Evolutionary conservation across 2,888 invertebrate genomes (phyloP).

Genomic region (Leucozona laternaria): DNA sequence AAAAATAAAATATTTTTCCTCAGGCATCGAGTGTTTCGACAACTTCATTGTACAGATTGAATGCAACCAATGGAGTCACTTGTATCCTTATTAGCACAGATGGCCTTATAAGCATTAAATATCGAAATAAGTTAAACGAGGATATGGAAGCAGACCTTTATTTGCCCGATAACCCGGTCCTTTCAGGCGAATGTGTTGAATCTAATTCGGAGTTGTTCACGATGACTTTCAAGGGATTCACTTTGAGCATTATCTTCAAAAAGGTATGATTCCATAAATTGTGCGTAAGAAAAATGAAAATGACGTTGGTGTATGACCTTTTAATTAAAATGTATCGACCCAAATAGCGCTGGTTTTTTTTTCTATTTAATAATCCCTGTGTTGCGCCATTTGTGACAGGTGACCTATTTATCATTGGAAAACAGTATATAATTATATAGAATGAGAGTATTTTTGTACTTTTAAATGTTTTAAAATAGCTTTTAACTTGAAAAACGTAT

Average conservation of each 20-base stretch:
- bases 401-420: constrained; percentile 35
- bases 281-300: background rate
- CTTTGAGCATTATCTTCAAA: constrained; percentile 90
- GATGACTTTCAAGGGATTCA: constrained; percentile 90
- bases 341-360: constrained; percentile 11
- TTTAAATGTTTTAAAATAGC: constrained; percentile 16
- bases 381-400: constrained; percentile 33
- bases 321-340: constrained; percentile 33
- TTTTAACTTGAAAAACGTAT: background rate
- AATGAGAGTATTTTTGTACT: constrained; percentile 6
- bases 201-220: constrained; percentile 90
- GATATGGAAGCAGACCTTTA: constrained; percentile 88
- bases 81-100: constrained; percentile 90
- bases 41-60: constrained; percentile 88
- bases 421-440: background rate
- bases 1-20: background rate
- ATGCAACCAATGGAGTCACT: constrained; percentile 89
- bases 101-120: constrained; percentile 89
- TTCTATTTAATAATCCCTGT: constrained; percentile 5
- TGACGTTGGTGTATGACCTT: constrained; percentile 27
- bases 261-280: constrained; percentile 86
- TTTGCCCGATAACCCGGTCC: constrained; percentile 89
- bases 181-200: constrained; percentile 90
- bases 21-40: constrained; percentile 83
- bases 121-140: constrained; percentile 88